Evolutionary conservation across 2,888 invertebrate genomes (phyloP).

Genomic region (Spatulosminthurus flaviceps): DNA sequence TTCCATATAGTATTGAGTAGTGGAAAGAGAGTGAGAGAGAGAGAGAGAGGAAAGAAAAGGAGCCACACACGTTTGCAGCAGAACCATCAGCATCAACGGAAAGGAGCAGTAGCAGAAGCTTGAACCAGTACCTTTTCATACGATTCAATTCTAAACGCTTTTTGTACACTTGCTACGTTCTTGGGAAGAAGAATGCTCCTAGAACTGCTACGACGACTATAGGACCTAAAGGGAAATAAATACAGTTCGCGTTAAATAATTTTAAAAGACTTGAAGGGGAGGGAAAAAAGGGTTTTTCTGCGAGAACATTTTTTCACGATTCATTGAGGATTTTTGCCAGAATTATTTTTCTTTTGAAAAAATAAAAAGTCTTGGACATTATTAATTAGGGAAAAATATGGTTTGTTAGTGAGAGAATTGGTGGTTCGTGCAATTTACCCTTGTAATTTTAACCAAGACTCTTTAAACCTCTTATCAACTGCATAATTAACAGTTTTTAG

Average conservation of each 20-base stretch:
- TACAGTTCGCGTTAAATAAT: neutral
- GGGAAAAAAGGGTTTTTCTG: too few species aligned
- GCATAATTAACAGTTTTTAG: neutral
- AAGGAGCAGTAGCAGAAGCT: conserved; percentile 32
- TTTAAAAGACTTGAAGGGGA: too few species aligned
- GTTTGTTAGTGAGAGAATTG: neutral
- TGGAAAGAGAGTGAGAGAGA: neutral
- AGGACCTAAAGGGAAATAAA: neutral
- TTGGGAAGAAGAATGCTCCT: neutral
- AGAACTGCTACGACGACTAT: neutral
- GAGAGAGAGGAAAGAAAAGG: conserved; percentile 5
- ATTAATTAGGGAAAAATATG: neutral
- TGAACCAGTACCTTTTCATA: conserved; percentile 15
- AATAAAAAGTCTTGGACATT: neutral
- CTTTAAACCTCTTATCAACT: neutral
- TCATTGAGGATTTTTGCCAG: too few species aligned
- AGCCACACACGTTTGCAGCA: conserved; percentile 15
- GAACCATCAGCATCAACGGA: conserved; percentile 1
- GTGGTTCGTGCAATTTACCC: neutral
- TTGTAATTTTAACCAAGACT: neutral
- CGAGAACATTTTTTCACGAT: too few species aligned
- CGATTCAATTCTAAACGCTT: conserved; percentile 25
- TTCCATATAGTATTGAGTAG: conserved; percentile 8
- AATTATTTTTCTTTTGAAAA: too few species aligned
- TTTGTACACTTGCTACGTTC: conserved; percentile 9